phyloP scores from a whole-genome alignment of 1,140 invertebrate genomes.

The Callitettix versicolor region DNA sequence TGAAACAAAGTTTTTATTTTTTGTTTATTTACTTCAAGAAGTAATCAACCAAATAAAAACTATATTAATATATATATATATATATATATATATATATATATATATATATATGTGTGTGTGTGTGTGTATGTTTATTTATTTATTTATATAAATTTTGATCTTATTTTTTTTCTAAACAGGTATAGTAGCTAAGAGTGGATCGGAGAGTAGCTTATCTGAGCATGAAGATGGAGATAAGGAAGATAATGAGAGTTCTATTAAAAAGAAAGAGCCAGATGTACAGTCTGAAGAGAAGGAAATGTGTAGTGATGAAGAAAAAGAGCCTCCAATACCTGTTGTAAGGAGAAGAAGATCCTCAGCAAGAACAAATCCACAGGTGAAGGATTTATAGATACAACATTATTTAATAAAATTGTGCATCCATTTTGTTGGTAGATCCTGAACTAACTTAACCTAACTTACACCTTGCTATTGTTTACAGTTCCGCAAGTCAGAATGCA shows the following conservation, averaged over 20 bases:
- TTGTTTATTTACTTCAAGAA: no score
- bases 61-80: no score
- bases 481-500: conserved; percentile 28
- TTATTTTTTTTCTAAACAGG: no score
- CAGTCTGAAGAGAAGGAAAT: conserved; percentile 59
- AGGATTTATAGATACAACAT: background rate
- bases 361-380: conserved; percentile 37
- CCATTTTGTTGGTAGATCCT: background rate
- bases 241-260: conserved; percentile 11
- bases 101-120: no score
- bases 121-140: no score
- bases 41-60: no score
- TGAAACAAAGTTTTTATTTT: no score
- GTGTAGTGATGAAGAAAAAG: conserved; percentile 46
- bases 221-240: conserved; percentile 30
- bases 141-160: no score
- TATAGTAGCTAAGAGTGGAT: conserved; percentile 61
- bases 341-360: conserved; percentile 45
- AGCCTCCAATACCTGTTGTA: conserved; percentile 35
- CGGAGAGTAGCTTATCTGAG: conserved; percentile 76
- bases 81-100: no score
- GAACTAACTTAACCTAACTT: no score
- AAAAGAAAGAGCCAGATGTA: conserved; percentile 25
- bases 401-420: background rate
- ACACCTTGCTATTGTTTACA: no score